Base-by-base conservation (phyloP, 2,113 vertebrate species). In the Salvator merianae region DNA sequence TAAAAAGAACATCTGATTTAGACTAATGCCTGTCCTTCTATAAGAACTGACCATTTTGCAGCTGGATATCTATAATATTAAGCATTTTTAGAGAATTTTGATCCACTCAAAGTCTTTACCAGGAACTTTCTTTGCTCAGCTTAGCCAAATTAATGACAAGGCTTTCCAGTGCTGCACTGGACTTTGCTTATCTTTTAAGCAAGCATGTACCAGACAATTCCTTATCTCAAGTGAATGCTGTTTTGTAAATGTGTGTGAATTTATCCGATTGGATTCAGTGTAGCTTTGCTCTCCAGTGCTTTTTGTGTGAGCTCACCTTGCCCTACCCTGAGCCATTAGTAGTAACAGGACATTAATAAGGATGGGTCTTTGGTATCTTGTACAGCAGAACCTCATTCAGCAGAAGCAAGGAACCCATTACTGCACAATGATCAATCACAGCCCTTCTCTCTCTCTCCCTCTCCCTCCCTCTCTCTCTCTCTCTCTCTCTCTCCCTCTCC, bases 241-340 rank as follows among this genome's bases (percentile, higher is more conserved):
- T 88, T 85, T 89, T 89, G 47, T 88, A 92, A 90, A 93, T 93
- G 91, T 93, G 93, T 71, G 70, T 92, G 92, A 95, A 94, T 88
- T 91, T 92, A 89, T 91, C 90, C 83, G 88, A 85, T 95, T 95
- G 90, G 84, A 92, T 93, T 95, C 93, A 91, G 92, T 91, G 93
- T 87, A 91, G 83, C 3, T 1, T 90, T 91, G 89, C 70, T 93
- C 90, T 93, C 94, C 92, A 95, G 94, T 93, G 94, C 90, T 90
- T 94, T 95, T 93, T 93, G 94, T 95, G 91, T 91, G 93, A 94
- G 94, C 93, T 93, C 95, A 89, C 93, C 91, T 93, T 94, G 94
- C 93, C 94, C 95, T 95, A 93, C 91, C 93, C 93, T 84, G 83
- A 95, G 94, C 95, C 94, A 95, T 96, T 96, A 96, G 94, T 91